Evolutionary conservation across 2,888 invertebrate species (phyloP).

Genomic region (Lacanobia wlatinum): DNA sequence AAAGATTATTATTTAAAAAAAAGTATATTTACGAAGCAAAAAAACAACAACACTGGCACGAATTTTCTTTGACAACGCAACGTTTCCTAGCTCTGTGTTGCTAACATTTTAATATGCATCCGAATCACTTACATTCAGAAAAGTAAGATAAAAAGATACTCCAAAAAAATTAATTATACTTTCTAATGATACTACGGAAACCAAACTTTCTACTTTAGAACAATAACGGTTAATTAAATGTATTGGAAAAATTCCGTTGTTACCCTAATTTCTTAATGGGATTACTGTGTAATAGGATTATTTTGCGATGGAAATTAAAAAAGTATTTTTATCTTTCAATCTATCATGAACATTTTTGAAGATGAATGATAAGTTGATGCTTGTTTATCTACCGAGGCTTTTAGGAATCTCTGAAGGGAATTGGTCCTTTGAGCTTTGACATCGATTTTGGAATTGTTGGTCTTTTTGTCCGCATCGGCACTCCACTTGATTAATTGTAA

Average conservation of each 20-base stretch:
- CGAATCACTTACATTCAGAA: constrained; percentile 49
- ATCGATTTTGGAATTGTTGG: constrained; percentile 9
- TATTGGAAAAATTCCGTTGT: constrained; percentile 26
- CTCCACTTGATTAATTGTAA: constrained; percentile 5
- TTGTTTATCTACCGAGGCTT: not conserved
- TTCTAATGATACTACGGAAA: constrained; percentile 48
- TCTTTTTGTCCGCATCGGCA: no score
- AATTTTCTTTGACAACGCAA: not conserved
- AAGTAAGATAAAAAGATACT: constrained; percentile 49
- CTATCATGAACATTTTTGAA: constrained; percentile 24
- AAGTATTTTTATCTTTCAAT: constrained; percentile 5
- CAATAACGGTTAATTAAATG: constrained; percentile 51
- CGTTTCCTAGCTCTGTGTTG: not conserved
- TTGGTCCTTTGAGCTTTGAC: constrained; percentile 1
- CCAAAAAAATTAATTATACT: constrained; percentile 56
- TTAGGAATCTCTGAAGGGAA: not conserved
- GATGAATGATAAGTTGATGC: constrained; percentile 4
- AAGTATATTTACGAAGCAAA: no score
- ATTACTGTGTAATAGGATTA: constrained; percentile 25
- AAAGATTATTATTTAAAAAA: no score
- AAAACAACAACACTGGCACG: no score
- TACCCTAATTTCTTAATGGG: constrained; percentile 35
- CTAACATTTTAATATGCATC: constrained; percentile 41
- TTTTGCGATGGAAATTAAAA: constrained; percentile 15
- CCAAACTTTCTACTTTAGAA: constrained; percentile 56